Percentiles rank a stretch among this genome's conserved stretches.
phyloP scores from a whole-genome alignment of 2,797 vertebrate species.

The Balearica regulorum region DNA sequence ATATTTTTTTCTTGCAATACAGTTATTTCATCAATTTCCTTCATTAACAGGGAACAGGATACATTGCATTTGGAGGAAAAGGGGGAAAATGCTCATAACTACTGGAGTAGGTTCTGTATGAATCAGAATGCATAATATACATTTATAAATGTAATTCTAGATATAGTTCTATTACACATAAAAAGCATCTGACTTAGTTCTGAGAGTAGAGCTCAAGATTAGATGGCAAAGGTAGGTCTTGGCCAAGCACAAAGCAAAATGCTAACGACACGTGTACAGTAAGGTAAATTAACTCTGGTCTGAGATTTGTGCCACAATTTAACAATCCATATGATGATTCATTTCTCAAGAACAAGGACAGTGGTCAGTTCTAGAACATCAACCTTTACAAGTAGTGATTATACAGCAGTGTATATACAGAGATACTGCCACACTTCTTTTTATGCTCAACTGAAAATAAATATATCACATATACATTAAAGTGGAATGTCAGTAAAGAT shows the following conservation, averaged over 20 bases:
- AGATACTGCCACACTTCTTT: background rate
- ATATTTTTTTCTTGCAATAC: background rate
- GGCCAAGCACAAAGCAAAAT: background rate
- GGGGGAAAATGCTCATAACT: background rate
- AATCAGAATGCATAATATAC: background rate
- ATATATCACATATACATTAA: background rate
- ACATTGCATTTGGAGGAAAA: background rate
- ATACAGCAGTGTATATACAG: background rate
- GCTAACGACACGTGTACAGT: accelerated
- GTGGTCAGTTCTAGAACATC: background rate
- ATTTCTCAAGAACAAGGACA: background rate
- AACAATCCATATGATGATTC: background rate
- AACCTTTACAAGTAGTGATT: background rate
- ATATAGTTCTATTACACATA: background rate
- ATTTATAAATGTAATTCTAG: background rate
- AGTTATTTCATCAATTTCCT: background rate
- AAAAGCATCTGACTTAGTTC: background rate
- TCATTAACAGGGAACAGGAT: background rate
- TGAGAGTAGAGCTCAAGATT: background rate
- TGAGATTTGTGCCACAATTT: background rate
- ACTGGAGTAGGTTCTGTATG: background rate
- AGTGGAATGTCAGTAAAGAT: background rate
- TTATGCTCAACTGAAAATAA: background rate
- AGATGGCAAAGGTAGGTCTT: background rate
- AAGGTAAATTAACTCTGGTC: background rate